phyloP scores from a whole-genome alignment of 2,113 vertebrate species.

The Marmota monax region DNA sequence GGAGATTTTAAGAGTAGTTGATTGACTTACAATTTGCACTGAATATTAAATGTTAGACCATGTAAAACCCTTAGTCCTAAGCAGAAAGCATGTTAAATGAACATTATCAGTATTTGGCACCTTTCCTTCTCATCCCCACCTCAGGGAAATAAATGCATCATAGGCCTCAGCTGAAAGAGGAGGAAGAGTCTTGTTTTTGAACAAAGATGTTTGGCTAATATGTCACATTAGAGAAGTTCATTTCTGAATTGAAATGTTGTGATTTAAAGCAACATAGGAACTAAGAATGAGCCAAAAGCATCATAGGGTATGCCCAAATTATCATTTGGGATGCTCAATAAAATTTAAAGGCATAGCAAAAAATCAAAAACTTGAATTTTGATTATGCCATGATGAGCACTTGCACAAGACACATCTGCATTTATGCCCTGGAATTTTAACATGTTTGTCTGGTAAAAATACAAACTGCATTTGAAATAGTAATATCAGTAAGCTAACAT shows the following conservation, averaged over 20 bases:
- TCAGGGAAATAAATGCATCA: neutral
- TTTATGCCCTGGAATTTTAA: neutral
- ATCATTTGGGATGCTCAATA: neutral
- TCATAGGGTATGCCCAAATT: neutral
- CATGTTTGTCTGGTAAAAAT: neutral
- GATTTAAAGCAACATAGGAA: neutral
- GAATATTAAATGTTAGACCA: constrained; percentile 9
- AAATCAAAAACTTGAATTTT: neutral
- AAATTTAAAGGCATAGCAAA: neutral
- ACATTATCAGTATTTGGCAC: neutral
- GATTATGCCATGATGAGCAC: neutral
- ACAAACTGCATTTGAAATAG: neutral
- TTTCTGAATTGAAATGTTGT: constrained; percentile 13
- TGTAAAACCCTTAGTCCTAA: constrained; percentile 19
- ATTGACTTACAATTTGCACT: neutral
- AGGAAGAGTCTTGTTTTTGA: neutral
- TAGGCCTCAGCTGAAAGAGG: neutral
- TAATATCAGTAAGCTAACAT: constrained; percentile 11
- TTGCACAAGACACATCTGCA: neutral
- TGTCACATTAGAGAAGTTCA: neutral
- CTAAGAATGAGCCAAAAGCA: neutral
- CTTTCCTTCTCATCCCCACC: neutral
- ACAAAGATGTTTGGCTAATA: neutral
- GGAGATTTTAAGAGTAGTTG: neutral
- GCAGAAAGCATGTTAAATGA: neutral